Conservation (phyloP, 2,113 vertebrate species). For the Pangasianodon hypophthalmus region DNA sequence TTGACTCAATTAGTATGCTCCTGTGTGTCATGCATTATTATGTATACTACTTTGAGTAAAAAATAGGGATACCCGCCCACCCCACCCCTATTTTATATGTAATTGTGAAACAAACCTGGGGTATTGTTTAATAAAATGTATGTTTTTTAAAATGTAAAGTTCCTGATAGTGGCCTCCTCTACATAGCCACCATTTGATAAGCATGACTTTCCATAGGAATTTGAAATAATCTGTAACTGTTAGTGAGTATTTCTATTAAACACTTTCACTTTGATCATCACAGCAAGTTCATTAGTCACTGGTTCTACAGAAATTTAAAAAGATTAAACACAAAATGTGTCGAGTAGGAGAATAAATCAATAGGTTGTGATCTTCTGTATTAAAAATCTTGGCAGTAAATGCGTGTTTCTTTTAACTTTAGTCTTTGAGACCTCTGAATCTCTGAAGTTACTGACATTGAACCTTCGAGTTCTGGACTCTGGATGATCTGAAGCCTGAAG, state of each 20-base stretch:
- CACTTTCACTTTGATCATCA: neutral
- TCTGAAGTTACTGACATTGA: slow-evolving; percentile 7
- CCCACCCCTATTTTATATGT: too few relatives aligned
- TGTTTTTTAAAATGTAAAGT: neutral
- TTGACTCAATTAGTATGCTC: too few relatives aligned
- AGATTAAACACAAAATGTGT: neutral
- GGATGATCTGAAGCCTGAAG: neutral
- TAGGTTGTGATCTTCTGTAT: neutral
- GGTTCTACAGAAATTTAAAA: neutral
- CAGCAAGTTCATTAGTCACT: neutral
- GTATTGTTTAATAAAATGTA: neutral
- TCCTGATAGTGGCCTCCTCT: neutral
- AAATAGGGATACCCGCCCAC: too few relatives aligned
- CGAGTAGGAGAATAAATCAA: neutral
- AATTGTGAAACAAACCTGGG: neutral
- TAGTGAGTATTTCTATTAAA: neutral
- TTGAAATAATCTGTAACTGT: neutral
- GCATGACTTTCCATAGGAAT: neutral
- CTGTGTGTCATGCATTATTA: too few relatives aligned
- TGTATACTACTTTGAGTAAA: too few relatives aligned
- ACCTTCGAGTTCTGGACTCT: neutral
- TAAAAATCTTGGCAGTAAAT: neutral
- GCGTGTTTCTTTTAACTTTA: neutral
- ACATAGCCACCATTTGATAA: neutral
- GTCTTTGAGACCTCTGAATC: neutral